These are phyloP conservation scores for Zaprionus tsacasi DNA, from an alignment of 1,140 invertebrate genomes.

Conservation along the genomic window DNA sequence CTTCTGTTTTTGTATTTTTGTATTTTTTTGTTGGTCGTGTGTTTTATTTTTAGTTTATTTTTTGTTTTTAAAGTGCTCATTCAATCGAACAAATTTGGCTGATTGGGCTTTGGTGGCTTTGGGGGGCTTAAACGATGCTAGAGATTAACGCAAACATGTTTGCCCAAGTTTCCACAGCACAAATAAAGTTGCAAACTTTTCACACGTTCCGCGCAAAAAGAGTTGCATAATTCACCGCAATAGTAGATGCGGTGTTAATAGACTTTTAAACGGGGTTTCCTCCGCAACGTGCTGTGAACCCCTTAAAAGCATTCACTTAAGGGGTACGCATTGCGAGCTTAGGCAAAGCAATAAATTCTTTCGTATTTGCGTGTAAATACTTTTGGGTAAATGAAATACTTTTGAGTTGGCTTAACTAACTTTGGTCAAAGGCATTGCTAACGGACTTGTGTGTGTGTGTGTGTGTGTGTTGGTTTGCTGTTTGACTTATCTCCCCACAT, in stretches of 20 bases:
- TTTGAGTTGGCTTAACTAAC: slow-evolving; percentile 26
- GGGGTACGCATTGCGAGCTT: neutral
- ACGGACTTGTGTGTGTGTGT: slow-evolving; percentile 10
- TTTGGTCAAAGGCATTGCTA: slow-evolving; percentile 43
- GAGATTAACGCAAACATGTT: slow-evolving; percentile 60
- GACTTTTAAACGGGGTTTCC: neutral
- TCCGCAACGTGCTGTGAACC: neutral
- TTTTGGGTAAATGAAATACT: slow-evolving; percentile 24
- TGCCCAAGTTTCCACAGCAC: slow-evolving; percentile 26
- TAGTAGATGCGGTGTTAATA: slow-evolving; percentile 5
- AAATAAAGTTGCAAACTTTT: slow-evolving; percentile 35
- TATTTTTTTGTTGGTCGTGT: neutral
- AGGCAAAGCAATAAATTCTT: neutral
- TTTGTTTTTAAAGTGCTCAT: slow-evolving; percentile 33
- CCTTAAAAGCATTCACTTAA: slow-evolving; percentile 1
- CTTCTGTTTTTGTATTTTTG: neutral
- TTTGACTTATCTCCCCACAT: slow-evolving; percentile 31
- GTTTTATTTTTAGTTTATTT: slow-evolving; percentile 41
- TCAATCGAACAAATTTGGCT: slow-evolving; percentile 51
- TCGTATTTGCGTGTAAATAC: slow-evolving; percentile 25
- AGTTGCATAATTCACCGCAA: slow-evolving; percentile 45
- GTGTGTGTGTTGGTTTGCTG: slow-evolving; percentile 13
- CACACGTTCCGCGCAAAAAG: neutral
- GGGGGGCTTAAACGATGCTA: slow-evolving; percentile 39
- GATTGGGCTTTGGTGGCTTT: slow-evolving; percentile 45